A percentile compares a stretch with the other conserved stretches of the same genome.
phyloP scores from a whole-genome alignment of 2,113 vertebrate genomes.

The Otocyon megalotis region DNA sequence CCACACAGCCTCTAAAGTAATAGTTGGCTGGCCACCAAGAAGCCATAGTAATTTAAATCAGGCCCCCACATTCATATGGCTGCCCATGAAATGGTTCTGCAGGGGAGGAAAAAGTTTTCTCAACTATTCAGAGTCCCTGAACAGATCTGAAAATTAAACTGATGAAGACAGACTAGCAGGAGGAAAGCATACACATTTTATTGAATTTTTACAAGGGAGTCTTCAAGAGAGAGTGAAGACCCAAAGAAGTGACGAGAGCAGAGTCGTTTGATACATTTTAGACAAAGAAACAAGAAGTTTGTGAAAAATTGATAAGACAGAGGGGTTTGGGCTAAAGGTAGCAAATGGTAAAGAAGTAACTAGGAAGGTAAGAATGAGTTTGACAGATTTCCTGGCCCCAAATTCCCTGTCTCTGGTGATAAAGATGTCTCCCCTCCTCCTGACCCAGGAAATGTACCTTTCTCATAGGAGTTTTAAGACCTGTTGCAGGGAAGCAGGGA shows the following conservation, averaged over 20 bases:
- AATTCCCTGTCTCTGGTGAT: neutral
- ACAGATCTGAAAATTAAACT: neutral
- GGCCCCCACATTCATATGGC: neutral
- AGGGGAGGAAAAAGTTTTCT: neutral
- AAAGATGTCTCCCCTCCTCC: neutral
- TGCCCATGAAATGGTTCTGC: rapidly evolving
- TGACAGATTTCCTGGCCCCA: neutral
- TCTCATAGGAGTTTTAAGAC: neutral
- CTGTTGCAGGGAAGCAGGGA: neutral
- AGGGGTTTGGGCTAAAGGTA: neutral
- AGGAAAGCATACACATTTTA: neutral
- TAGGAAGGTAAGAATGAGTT: neutral
- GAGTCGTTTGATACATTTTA: neutral
- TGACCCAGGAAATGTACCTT: neutral
- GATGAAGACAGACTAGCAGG: neutral
- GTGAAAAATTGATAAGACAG: neutral
- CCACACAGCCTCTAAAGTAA: neutral
- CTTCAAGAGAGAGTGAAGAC: neutral
- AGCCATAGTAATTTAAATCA: neutral
- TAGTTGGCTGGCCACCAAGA: neutral
- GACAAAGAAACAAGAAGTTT: neutral
- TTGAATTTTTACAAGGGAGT: neutral
- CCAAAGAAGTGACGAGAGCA: neutral
- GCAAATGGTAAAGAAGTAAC: neutral
- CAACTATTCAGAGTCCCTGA: neutral